A percentile compares a stretch with the other conserved stretches of the same genome.
phyloP scores from a whole-genome alignment of 2,797 vertebrate genomes.

The Cheirogaleus major region DNA sequence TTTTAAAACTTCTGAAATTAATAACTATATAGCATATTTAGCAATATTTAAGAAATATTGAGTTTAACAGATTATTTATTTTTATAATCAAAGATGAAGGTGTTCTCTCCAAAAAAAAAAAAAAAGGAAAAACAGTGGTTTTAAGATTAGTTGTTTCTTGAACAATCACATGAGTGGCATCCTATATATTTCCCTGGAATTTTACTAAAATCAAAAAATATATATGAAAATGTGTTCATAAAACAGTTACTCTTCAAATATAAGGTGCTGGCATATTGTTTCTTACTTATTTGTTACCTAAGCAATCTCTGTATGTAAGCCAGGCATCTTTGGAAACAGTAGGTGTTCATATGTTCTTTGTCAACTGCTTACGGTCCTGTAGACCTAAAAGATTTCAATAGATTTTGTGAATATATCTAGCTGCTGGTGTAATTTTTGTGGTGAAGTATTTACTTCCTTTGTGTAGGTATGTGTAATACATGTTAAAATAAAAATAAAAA shows the following conservation, averaged over 20 bases:
- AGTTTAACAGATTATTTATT: background rate
- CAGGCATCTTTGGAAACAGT: background rate
- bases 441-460: background rate
- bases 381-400: background rate
- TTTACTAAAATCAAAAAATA: background rate
- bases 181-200: background rate
- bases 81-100: background rate
- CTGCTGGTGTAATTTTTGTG: background rate
- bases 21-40: background rate
- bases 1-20: background rate
- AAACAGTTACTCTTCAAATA: background rate
- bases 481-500: slow-evolving; percentile 23
- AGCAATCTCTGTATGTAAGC: rapidly evolving
- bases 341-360: background rate
- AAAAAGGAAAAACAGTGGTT: background rate
- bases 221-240: background rate
- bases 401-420: background rate
- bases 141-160: background rate
- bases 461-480: background rate
- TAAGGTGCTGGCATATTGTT: background rate
- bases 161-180: background rate
- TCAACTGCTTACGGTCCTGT: background rate
- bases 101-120: background rate
- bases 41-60: background rate
- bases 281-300: background rate